These are phyloP conservation scores for Xiphorhynchus elegans DNA, from an alignment of 2,113 vertebrate species.

Conservation along the genomic window DNA sequence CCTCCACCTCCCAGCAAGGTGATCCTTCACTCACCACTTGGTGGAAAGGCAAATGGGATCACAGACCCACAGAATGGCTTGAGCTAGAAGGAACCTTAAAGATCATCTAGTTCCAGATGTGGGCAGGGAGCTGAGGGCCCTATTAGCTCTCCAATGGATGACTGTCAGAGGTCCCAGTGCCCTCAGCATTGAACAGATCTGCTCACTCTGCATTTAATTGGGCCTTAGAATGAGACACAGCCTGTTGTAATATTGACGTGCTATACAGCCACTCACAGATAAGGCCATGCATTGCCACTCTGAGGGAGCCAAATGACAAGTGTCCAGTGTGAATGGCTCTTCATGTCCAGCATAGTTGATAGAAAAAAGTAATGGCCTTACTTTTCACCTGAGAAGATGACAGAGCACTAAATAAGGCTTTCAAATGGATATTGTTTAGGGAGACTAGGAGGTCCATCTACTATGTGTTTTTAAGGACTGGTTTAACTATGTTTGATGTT, in stretches of 20 bases:
- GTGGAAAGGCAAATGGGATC: neutral
- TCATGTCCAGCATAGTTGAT: rapidly evolving
- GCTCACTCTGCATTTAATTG: neutral
- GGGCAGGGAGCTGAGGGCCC: neutral
- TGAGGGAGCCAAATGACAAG: neutral
- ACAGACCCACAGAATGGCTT: neutral
- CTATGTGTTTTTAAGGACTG: neutral
- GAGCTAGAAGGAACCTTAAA: neutral
- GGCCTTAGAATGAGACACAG: neutral
- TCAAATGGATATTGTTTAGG: neutral
- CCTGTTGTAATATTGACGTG: neutral
- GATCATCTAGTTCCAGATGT: neutral
- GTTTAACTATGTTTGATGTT: neutral
- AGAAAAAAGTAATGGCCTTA: neutral
- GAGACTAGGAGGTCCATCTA: neutral
- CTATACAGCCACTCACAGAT: neutral
- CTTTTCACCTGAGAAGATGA: neutral
- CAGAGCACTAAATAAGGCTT: neutral
- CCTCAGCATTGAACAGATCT: neutral
- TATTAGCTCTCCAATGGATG: neutral
- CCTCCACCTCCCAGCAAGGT: neutral
- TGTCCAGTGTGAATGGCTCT: neutral
- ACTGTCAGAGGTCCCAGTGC: neutral
- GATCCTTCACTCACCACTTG: neutral
- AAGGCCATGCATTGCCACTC: neutral